These are phyloP conservation scores for Mythimna pallens DNA, from an alignment of 2,888 invertebrate species.

Conservation along the genomic window DNA sequence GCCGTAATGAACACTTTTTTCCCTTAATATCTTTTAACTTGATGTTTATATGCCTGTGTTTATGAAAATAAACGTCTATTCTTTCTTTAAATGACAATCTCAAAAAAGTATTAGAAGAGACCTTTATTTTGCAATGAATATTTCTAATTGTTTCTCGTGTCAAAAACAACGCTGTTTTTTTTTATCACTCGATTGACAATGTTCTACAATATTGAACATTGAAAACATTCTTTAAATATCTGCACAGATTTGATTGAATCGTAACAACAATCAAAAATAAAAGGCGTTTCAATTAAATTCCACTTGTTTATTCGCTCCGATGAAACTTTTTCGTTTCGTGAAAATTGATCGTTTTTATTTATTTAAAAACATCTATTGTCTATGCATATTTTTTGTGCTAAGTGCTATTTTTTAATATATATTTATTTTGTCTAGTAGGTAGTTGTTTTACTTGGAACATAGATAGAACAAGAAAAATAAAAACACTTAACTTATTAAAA, in stretches of 20 bases:
- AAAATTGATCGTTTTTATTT: constrained; percentile 71
- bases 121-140: background rate
- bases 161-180: background rate
- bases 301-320: constrained; percentile 74
- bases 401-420: constrained; percentile 3
- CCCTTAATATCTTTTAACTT: no score
- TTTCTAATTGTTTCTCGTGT: background rate
- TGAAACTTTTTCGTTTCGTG: constrained; percentile 69
- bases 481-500: no score
- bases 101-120: background rate
- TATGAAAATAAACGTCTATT: no score
- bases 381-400: constrained; percentile 38
- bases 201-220: constrained; percentile 29
- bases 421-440: no score
- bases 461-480: no score
- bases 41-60: no score
- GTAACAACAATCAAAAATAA: constrained; percentile 68
- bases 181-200: constrained; percentile 29
- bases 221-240: constrained; percentile 55
- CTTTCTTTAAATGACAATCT: no score
- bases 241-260: constrained; percentile 64
- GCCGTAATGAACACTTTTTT: no score
- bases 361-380: constrained; percentile 34
- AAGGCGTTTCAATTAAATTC: constrained; percentile 78
- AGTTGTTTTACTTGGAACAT: no score